Percentiles rank a stretch among this genome's conserved stretches.
Conservation (phyloP, 2,888 invertebrate genomes). For the Unio delphinus region DNA sequence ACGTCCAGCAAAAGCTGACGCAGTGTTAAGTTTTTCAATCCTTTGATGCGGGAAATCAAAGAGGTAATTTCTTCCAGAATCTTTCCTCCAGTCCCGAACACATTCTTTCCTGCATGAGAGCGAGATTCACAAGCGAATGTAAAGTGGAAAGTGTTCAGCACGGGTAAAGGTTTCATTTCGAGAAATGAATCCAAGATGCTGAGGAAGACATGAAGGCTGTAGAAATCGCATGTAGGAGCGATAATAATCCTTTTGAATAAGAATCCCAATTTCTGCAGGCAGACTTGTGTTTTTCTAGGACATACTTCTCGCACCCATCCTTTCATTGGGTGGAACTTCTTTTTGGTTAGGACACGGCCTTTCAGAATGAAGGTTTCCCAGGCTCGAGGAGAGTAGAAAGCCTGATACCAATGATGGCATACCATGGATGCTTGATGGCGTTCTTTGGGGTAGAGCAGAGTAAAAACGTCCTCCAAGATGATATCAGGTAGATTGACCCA, state of each 20-base stretch:
- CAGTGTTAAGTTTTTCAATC: conserved; percentile 79
- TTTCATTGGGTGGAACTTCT: conserved; percentile 85
- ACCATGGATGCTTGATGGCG: conserved; percentile 83
- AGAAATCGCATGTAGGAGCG: conserved; percentile 83
- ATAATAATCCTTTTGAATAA: conserved; percentile 80
- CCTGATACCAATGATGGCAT: conserved; percentile 68
- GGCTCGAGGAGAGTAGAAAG: conserved; percentile 80
- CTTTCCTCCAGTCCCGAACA: conserved; percentile 84
- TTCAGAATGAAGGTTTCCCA: conserved; percentile 83
- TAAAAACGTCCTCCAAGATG: conserved; percentile 81
- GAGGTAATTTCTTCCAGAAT: conserved; percentile 70
- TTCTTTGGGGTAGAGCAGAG: conserved; percentile 79
- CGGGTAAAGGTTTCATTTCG: conserved; percentile 56
- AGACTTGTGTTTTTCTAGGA: conserved; percentile 70
- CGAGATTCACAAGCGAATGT: conserved; percentile 78
- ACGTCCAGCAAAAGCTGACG: conserved; percentile 82
- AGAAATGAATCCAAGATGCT: conserved; percentile 84
- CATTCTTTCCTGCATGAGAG: conserved; percentile 51
- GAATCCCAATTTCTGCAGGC: conserved; percentile 80
- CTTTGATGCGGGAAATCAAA: conserved; percentile 79
- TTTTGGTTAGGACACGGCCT: conserved; percentile 82
- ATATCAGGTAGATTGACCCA: conserved; percentile 83
- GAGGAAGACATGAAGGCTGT: conserved; percentile 88
- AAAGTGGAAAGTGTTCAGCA: conserved; percentile 74
- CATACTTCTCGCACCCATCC: conserved; percentile 84